phyloP scores from a whole-genome alignment of 2,113 vertebrate species.

The Myrmophylax atrothorax region DNA sequence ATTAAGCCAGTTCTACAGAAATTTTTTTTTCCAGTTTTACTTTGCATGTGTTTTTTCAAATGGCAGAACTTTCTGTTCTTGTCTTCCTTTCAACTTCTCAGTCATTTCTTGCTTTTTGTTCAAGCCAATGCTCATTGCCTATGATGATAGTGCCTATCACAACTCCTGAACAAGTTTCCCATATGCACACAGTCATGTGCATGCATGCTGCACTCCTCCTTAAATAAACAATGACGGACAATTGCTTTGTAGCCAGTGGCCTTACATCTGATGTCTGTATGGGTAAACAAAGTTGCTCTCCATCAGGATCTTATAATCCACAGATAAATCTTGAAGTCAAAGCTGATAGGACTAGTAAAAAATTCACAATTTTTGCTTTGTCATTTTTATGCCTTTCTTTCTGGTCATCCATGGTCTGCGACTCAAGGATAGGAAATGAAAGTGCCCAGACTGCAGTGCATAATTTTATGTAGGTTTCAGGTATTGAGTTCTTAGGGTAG shows the following conservation, averaged over 20 bases:
- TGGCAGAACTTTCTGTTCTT: not conserved
- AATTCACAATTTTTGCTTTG: not conserved
- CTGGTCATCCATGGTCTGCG: not conserved
- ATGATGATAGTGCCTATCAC: not conserved
- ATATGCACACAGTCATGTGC: not conserved
- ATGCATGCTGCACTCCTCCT: not conserved
- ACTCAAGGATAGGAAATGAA: not conserved
- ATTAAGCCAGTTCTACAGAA: not conserved
- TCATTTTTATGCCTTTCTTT: not conserved
- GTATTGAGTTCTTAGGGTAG: not conserved
- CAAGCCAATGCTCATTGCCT: not conserved
- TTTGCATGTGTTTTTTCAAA: not conserved
- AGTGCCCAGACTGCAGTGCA: not conserved
- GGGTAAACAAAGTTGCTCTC: not conserved
- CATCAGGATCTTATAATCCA: not conserved
- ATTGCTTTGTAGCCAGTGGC: not conserved
- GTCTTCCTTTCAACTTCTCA: not conserved
- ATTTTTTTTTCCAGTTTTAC: not conserved
- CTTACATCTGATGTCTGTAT: not conserved
- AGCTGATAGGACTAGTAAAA: not conserved
- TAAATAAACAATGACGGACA: not conserved
- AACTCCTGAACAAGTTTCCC: not conserved
- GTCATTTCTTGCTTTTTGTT: not conserved
- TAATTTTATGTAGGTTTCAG: not conserved
- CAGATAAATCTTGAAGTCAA: not conserved